Evolutionary conservation across 2,888 invertebrate species (phyloP), one percentile per base, ranked within the genome.

Genomic region (Omphaloscelis lunosa): DNA sequence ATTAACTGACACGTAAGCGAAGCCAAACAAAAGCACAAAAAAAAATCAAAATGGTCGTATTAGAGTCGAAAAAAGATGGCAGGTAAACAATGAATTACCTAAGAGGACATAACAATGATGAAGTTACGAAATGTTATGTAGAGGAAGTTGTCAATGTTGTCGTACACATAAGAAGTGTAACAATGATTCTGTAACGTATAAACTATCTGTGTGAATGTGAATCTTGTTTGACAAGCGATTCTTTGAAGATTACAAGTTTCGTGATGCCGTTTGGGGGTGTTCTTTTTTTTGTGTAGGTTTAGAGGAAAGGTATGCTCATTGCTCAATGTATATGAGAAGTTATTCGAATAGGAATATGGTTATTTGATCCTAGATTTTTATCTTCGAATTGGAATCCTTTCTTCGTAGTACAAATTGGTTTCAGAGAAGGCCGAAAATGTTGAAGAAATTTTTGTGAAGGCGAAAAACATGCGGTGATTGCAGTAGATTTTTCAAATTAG

Each of bases 71-170:
- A 80, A 81, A 84, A 79, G 17, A 48, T 63, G 27, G n/a, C 45
- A 66, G 23, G 66, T 74, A 77, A 86, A 89, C 88, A 83, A 86
- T 88, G 82, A 66, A 77, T 86, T 85, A 86, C 75, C 82, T 86
- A 86, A 86, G 78, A 81, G 58, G n/a, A 82, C 71, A 77, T 78
- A 83, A 87, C 82, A 89, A 87, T 82, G 69, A 80, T 6, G 80
- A 70, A 79, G 71, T 89, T 84, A 86, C 65, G 85, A 84, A 79
- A 86, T 75, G 61, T 77, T 66, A 73, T 80, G 75, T 66, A 82
- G 53, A 74, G 81, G 87, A 88, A 87, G 80, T 80, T 76, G 78
- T 72, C 77, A 83, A 88, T 85, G 78, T 79, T 76, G 78, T 71
- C 77, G 79, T 69, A 82, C 59, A 75, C 17, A 82, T 73, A 86